These are phyloP conservation scores for Ornithoptera alexandrae DNA, from an alignment of 2,888 invertebrate species.

Conservation along the genomic window DNA sequence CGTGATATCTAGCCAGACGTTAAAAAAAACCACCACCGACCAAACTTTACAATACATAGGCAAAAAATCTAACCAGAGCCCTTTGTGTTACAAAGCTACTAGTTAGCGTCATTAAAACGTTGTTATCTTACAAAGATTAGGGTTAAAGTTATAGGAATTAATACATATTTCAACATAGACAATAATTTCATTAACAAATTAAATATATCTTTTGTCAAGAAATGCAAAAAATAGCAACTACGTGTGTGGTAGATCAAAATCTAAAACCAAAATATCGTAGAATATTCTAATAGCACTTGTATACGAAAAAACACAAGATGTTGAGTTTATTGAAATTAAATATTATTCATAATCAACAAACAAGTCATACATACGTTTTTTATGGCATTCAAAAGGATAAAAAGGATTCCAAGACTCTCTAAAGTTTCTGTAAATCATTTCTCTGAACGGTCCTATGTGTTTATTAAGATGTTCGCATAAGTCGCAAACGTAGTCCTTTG, in stretches of 20 bases:
- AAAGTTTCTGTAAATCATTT: constrained; percentile 40
- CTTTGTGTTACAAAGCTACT: too few species aligned
- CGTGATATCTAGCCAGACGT: too few species aligned
- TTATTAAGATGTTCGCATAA: constrained; percentile 51
- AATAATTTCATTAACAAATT: too few species aligned
- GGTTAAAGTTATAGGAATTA: too few species aligned
- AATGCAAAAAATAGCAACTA: background rate
- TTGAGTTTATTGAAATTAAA: background rate
- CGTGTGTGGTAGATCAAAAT: background rate
- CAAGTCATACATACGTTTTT: constrained; percentile 41
- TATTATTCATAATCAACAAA: constrained; percentile 36
- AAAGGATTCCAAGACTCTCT: constrained; percentile 63
- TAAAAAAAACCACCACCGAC: too few species aligned
- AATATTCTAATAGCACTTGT: too few species aligned
- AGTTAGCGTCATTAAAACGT: too few species aligned
- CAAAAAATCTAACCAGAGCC: too few species aligned
- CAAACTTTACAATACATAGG: too few species aligned
- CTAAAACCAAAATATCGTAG: background rate
- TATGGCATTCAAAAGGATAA: constrained; percentile 50
- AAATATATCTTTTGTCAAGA: too few species aligned
- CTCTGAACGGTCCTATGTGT: constrained; percentile 21
- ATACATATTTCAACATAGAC: too few species aligned
- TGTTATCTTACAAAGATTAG: too few species aligned
- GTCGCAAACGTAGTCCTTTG: constrained; percentile 53
- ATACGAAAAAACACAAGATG: background rate